Evolutionary conservation across 1,140 invertebrate species (phyloP).

Genomic region (Meloidogyne floridensis): DNA sequence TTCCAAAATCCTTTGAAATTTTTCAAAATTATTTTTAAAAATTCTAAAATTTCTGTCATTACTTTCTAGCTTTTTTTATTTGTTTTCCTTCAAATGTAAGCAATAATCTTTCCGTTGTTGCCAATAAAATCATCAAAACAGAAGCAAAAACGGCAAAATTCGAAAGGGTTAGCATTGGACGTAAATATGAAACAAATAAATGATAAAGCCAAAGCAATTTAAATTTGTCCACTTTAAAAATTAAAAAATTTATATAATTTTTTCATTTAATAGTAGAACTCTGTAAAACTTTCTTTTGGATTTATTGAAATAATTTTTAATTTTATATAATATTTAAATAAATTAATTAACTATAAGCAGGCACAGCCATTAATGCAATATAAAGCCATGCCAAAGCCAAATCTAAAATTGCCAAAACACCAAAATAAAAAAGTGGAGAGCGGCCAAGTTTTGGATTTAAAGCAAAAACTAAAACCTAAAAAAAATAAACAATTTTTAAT

Average conservation of each 20-base stretch:
- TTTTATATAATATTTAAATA: neutral
- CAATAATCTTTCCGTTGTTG: constrained; percentile 60
- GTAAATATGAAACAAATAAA: constrained; percentile 55
- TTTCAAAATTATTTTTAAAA: constrained; percentile 21
- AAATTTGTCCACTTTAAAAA: constrained; percentile 35
- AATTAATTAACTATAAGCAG: constrained; percentile 53
- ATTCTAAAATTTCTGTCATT: neutral
- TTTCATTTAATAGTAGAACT: too few species aligned
- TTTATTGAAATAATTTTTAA: neutral
- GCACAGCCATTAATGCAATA: constrained; percentile 61
- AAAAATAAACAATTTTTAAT: neutral
- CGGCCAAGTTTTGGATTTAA: constrained; percentile 51
- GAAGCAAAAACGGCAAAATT: constrained; percentile 62
- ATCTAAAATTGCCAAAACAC: constrained; percentile 60
- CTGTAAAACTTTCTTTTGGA: too few species aligned
- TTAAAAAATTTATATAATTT: too few species aligned
- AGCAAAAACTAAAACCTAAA: constrained; percentile 51
- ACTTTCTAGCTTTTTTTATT: constrained; percentile 51
- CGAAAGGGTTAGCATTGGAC: constrained; percentile 56
- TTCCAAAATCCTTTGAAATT: constrained; percentile 54
- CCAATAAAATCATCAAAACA: constrained; percentile 59
- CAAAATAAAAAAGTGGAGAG: constrained; percentile 62
- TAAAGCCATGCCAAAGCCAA: constrained; percentile 63
- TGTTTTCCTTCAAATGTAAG: constrained; percentile 54
- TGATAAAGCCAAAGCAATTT: constrained; percentile 55